A percentile compares a stretch with the other conserved stretches of the same genome.
phyloP scores from a whole-genome alignment of 2,888 invertebrate genomes.

The Cheilosia impressa region DNA sequence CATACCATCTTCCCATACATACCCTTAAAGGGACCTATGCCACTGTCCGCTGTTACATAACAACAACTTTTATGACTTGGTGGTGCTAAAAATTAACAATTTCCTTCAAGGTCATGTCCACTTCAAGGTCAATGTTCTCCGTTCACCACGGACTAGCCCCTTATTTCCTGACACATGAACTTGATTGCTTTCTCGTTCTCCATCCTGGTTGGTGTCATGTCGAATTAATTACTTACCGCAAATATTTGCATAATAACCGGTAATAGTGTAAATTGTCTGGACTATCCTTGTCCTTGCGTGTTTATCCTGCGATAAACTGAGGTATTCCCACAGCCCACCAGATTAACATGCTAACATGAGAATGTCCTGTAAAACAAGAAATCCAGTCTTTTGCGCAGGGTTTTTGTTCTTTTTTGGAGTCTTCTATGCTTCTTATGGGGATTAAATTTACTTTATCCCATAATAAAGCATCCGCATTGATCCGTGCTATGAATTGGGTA shows the following conservation, averaged over 20 bases:
- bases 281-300: slow-evolving; percentile 44
- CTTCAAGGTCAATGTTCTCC: slow-evolving; percentile 1
- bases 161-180: slow-evolving; percentile 13
- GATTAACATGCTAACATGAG: background rate
- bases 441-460: slow-evolving; percentile 29
- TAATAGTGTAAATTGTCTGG: slow-evolving; percentile 1
- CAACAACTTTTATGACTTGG: no score
- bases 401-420: no score
- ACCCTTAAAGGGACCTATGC: no score
- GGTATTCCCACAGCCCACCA: background rate
- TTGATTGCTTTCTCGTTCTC: background rate
- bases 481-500: slow-evolving; percentile 28
- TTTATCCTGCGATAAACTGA: slow-evolving; percentile 5
- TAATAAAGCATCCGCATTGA: slow-evolving; percentile 25
- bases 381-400: background rate
- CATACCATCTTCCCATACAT: no score
- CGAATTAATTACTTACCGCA: slow-evolving; percentile 36
- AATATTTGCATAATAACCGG: slow-evolving; percentile 24
- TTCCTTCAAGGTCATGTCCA: background rate
- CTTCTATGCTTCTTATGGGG: background rate
- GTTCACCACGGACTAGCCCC: slow-evolving; percentile 4
- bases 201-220: slow-evolving; percentile 13
- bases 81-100: background rate
- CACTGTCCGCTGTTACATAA: no score
- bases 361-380: background rate